Conservation (phyloP, 2,113 vertebrate genomes). For the Sinocyclocheilus grahami region DNA sequence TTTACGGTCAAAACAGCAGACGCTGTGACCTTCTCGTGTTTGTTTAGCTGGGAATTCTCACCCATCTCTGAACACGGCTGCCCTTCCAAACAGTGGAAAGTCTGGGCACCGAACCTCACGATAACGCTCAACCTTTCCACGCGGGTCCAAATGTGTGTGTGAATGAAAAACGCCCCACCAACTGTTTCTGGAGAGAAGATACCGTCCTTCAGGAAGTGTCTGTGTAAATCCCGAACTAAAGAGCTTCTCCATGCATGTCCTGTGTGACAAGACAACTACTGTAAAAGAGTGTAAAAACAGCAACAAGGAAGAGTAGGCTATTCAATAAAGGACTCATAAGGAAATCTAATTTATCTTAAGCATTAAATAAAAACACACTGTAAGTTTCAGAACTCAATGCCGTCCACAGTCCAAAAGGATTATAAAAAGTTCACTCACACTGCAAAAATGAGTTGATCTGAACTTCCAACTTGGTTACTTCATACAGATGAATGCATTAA, state of each 20-base stretch:
- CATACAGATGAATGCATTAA: background rate
- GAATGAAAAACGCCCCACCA: background rate
- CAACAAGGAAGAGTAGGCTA: background rate
- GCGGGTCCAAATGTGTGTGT: background rate
- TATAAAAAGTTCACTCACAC: too few species aligned
- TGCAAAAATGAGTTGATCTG: too few species aligned
- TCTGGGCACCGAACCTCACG: background rate
- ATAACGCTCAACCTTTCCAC: constrained; percentile 13
- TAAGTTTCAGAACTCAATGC: background rate
- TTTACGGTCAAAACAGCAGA: background rate
- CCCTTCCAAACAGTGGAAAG: background rate
- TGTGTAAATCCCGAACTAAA: constrained; percentile 29
- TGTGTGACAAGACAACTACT: background rate
- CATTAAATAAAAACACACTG: background rate
- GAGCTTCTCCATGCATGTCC: constrained; percentile 24
- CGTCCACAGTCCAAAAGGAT: background rate
- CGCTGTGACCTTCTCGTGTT: background rate
- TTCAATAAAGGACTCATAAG: background rate
- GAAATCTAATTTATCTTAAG: background rate
- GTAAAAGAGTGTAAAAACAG: background rate
- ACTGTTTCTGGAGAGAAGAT: constrained; percentile 35
- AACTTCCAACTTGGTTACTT: too few species aligned
- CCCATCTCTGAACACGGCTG: background rate
- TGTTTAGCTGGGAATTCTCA: background rate
- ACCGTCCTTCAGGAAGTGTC: constrained; percentile 34